Evolutionary conservation across 2,113 vertebrate genomes (phyloP).

Genomic region (Cacatua alba): DNA sequence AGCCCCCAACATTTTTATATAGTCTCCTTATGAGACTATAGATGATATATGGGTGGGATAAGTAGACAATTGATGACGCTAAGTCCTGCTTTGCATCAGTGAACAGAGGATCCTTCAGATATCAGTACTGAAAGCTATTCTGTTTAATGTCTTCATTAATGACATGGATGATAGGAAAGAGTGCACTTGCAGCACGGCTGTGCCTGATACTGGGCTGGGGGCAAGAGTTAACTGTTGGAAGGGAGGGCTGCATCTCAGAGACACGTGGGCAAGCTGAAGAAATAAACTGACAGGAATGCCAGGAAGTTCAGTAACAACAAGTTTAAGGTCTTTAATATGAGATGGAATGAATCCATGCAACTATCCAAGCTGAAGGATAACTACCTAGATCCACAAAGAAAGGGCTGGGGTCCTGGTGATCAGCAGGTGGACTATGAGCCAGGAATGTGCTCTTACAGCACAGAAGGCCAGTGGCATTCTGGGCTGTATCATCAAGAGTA

Average conservation of each 20-base stretch:
- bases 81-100: not conserved
- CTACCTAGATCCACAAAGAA: not conserved
- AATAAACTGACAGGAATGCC: not conserved
- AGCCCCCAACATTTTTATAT: not conserved
- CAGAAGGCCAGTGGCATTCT: not conserved
- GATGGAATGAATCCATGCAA: not conserved
- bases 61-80: not conserved
- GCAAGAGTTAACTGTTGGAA: not conserved
- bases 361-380: not conserved
- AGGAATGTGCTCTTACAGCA: not conserved
- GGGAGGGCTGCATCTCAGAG: not conserved
- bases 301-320: not conserved
- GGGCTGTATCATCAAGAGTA: not conserved
- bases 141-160: not conserved
- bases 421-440: not conserved
- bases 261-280: not conserved
- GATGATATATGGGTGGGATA: not conserved
- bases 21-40: not conserved
- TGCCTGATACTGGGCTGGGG: not conserved
- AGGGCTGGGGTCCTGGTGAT: not conserved
- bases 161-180: not conserved
- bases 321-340: not conserved
- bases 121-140: not conserved
- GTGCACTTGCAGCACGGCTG: not conserved
- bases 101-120: not conserved